Evolutionary conservation across 2,888 invertebrate species (phyloP).

Genomic region (Phasia obesa): DNA sequence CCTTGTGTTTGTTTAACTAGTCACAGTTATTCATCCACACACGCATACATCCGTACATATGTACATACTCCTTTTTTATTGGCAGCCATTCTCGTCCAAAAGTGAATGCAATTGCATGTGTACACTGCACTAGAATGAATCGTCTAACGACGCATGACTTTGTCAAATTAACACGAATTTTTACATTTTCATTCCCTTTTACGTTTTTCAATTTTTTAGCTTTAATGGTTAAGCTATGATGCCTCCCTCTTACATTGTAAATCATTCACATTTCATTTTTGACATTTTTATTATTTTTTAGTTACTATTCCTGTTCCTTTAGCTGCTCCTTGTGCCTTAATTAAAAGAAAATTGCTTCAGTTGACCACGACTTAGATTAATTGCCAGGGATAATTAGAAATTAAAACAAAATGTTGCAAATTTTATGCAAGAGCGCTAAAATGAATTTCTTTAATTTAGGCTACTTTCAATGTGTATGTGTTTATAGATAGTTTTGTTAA

Average conservation of each 20-base stretch:
- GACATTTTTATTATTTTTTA: conserved; percentile 43
- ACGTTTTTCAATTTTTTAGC: not conserved
- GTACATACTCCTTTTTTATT: not conserved
- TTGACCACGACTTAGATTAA: conserved; percentile 56
- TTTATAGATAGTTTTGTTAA: conserved; percentile 16
- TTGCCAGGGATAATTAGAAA: conserved; percentile 70
- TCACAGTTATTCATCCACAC: not conserved
- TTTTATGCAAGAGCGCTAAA: not conserved
- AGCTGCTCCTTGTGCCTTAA: no score
- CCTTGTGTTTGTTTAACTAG: conserved; percentile 17
- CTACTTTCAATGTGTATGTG: conserved; percentile 24
- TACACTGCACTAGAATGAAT: conserved; percentile 22
- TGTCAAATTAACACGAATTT: conserved; percentile 73
- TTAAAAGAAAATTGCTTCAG: conserved; percentile 8
- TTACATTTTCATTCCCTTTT: conserved; percentile 51
- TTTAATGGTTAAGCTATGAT: conserved; percentile 13
- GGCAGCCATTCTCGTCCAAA: conserved; percentile 5
- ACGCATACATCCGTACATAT: not conserved
- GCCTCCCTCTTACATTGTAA: conserved; percentile 53
- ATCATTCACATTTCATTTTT: conserved; percentile 40
- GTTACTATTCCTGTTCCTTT: no score
- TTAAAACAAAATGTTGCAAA: conserved; percentile 53
- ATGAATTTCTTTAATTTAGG: not conserved
- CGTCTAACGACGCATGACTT: conserved; percentile 70
- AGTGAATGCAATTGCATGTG: not conserved